These are phyloP conservation scores for Zenarchopterus dispar DNA, from an alignment of 2,797 vertebrate genomes.

Conservation along the genomic window DNA sequence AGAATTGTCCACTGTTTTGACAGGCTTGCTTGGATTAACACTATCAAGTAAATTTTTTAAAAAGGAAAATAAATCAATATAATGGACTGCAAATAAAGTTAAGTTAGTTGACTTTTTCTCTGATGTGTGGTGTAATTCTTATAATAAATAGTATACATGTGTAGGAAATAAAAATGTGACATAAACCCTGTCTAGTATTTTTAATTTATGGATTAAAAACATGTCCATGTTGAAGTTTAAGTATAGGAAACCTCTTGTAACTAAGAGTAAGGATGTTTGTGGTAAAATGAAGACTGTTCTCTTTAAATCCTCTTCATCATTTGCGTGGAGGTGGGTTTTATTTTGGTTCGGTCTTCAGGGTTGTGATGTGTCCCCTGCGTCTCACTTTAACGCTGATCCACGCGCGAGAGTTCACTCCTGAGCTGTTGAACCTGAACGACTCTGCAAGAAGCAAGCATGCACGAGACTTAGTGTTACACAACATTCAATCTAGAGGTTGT, in stretches of 20 bases:
- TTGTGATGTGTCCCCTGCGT: slow-evolving; percentile 75
- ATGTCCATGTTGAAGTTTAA: neutral
- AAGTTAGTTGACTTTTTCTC: no score
- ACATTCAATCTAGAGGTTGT: neutral
- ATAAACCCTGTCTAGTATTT: neutral
- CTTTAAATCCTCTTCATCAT: slow-evolving; percentile 4
- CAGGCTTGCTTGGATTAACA: no score
- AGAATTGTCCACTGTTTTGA: neutral
- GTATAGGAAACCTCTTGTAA: neutral
- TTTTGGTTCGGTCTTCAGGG: slow-evolving; percentile 74
- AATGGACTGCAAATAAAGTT: no score
- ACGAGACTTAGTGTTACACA: neutral
- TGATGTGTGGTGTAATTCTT: no score
- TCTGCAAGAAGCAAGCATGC: slow-evolving; percentile 64
- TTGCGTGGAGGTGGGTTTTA: slow-evolving; percentile 17
- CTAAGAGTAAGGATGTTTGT: neutral
- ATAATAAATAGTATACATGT: no score
- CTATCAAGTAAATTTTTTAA: no score
- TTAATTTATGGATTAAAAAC: neutral
- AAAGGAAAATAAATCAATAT: no score
- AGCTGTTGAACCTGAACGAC: slow-evolving; percentile 75
- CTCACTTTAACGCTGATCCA: slow-evolving; percentile 77
- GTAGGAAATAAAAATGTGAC: neutral
- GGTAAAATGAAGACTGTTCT: neutral
- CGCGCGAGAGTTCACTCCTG: slow-evolving; percentile 70